phyloP scores from a whole-genome alignment of 2,888 invertebrate species.

The Pasiphila rectangulata region DNA sequence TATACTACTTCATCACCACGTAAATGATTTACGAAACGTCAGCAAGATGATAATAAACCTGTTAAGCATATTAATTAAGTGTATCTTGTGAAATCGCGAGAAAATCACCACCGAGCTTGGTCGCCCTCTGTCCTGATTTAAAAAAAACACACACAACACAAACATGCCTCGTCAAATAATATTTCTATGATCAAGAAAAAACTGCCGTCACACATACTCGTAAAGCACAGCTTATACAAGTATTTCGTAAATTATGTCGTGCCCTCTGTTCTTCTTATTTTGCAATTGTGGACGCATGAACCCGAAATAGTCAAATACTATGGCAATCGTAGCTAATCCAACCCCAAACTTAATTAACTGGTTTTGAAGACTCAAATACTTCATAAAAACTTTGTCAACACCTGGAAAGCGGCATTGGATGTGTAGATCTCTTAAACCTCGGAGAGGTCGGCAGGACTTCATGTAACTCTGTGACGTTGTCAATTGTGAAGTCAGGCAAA shows the following conservation, averaged over 20 bases:
- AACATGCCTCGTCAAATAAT: no score
- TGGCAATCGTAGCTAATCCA: background rate
- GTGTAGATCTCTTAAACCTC: constrained; percentile 56
- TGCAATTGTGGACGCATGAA: background rate
- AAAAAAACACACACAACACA: no score
- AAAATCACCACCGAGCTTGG: no score
- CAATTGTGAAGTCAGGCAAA: constrained; percentile 84
- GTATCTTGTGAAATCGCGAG: no score
- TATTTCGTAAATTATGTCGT: background rate
- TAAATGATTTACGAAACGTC: no score
- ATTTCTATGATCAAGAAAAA: no score
- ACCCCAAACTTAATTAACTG: background rate
- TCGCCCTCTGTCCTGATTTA: no score
- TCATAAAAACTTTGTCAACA: constrained; percentile 23
- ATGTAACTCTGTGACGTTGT: constrained; percentile 83
- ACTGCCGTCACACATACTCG: no score
- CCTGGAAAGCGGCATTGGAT: constrained; percentile 31
- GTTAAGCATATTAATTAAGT: no score
- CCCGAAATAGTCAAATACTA: background rate
- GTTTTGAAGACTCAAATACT: constrained; percentile 8
- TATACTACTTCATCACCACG: background rate
- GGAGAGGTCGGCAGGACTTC: constrained; percentile 81
- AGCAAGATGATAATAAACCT: no score
- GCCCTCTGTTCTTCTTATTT: background rate
- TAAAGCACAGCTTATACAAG: background rate